phyloP scores from a whole-genome alignment of 2,888 invertebrate genomes.

The Minunthozetes semirufus region DNA sequence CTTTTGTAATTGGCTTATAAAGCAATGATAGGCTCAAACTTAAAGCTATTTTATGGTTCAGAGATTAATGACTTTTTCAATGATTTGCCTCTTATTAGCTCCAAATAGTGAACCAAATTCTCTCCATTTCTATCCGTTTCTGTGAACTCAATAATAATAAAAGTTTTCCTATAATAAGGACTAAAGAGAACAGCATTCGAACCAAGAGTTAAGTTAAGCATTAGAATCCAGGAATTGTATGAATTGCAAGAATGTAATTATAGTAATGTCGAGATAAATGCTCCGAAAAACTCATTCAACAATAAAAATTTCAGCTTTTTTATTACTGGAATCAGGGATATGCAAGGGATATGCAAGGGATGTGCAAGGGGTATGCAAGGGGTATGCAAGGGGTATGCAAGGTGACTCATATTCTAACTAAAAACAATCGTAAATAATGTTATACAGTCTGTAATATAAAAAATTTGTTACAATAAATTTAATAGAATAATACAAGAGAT shows the following conservation, averaged over 20 bases:
- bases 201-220: too few species aligned
- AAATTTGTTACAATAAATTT: too few species aligned
- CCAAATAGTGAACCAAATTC: too few species aligned
- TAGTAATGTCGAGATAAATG: background rate
- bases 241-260: constrained; percentile 2
- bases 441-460: too few species aligned
- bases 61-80: constrained; percentile 2
- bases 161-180: background rate
- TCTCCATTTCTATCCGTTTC: background rate
- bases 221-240: background rate
- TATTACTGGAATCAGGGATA: background rate
- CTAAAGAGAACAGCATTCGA: too few species aligned
- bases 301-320: background rate
- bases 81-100: background rate
- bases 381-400: too few species aligned
- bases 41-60: constrained; percentile 6
- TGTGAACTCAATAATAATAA: background rate
- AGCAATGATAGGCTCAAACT: background rate
- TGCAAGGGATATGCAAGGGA: too few species aligned
- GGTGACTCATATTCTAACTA: too few species aligned
- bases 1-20: background rate
- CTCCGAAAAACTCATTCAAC: background rate
- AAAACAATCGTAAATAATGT: too few species aligned
- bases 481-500: too few species aligned
- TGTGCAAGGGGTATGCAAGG: too few species aligned